Conservation (phyloP, 2,888 invertebrate species). For the Parapristionchus giblindavisi region DNA sequence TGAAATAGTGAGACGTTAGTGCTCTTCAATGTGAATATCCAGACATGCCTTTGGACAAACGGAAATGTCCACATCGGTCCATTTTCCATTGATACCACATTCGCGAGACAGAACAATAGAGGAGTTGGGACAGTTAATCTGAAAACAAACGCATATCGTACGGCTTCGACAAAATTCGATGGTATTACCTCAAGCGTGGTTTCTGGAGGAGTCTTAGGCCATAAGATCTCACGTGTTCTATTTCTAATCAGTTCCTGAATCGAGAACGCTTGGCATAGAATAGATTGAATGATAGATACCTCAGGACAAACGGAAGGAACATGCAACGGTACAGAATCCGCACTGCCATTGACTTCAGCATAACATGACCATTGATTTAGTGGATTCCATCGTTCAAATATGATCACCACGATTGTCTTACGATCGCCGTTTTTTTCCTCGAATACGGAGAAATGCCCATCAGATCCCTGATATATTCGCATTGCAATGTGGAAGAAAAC, state of each 20-base stretch:
- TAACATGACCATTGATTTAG: constrained; percentile 12
- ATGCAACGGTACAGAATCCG: not conserved
- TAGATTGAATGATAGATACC: not conserved
- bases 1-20: too few relatives aligned
- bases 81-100: not conserved
- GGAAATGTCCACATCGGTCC: constrained; percentile 12
- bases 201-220: constrained; percentile 21
- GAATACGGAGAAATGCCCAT: constrained; percentile 26
- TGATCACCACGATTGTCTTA: not conserved
- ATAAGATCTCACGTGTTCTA: not conserved
- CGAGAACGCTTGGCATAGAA: too few relatives aligned
- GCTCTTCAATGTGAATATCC: too few relatives aligned
- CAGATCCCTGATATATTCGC: not conserved
- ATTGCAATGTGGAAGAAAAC: not conserved
- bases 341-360: not conserved
- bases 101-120: not conserved
- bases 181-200: constrained; percentile 9
- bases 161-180: not conserved
- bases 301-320: constrained; percentile 4
- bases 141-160: not conserved
- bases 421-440: not conserved
- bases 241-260: not conserved
- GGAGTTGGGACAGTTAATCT: constrained; percentile 5
- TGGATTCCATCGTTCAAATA: constrained; percentile 8
- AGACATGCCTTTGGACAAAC: constrained; percentile 22